Percentiles rank a stretch among this genome's conserved stretches.
These are phyloP conservation scores for Phalera bucephala DNA, from an alignment of 2,888 invertebrate genomes.

Conservation along the genomic window DNA sequence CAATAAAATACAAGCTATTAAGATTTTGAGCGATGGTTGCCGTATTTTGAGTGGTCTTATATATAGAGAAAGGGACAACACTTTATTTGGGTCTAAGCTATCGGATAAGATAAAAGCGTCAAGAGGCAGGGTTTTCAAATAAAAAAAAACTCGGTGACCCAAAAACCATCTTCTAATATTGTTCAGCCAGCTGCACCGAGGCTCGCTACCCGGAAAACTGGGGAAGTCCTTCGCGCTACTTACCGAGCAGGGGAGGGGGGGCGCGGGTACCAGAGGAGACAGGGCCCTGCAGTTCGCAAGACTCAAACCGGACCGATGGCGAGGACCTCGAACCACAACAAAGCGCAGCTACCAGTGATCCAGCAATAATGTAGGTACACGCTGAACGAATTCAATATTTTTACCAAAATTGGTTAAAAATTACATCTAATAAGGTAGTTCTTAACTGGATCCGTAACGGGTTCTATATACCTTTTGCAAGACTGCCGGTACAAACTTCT, in stretches of 20 bases:
- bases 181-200: too few species aligned
- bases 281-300: too few species aligned
- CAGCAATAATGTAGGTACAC: conserved; percentile 6
- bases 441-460: conserved; percentile 4
- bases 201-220: conserved; percentile 6
- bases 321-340: not conserved
- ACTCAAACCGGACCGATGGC: too few species aligned
- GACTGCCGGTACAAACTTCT: not conserved
- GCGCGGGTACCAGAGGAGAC: conserved; percentile 4
- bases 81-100: too few species aligned
- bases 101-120: too few species aligned
- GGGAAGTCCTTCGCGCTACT: conserved; percentile 18
- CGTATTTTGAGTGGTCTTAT: too few species aligned
- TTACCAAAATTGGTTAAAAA: conserved; percentile 1
- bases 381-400: conserved; percentile 4
- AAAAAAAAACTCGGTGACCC: too few species aligned
- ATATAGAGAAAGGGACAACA: conserved; percentile 5
- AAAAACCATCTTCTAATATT: too few species aligned
- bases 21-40: too few species aligned
- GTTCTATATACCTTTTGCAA: conserved; percentile 2
- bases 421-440: conserved; percentile 1
- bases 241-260: conserved; percentile 18
- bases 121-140: conserved; percentile 2
- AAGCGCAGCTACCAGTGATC: not conserved
- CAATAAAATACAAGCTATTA: too few species aligned